Evolutionary conservation across 2,113 vertebrate genomes (phyloP), one percentile per base, ranked within the genome.

Genomic region (Tapirus terrestris): DNA sequence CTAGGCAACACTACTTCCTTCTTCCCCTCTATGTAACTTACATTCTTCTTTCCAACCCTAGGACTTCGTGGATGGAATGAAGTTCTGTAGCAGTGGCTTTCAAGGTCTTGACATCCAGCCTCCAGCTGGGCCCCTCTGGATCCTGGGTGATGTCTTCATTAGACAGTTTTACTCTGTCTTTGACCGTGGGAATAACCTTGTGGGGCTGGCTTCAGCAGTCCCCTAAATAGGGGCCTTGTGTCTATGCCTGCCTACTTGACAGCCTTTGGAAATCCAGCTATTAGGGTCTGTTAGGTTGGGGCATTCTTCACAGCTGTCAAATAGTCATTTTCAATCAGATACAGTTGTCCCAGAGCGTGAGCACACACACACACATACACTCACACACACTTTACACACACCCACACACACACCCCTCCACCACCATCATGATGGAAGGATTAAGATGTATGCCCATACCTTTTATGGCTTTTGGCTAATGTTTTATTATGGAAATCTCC

Each of bases 111-210:
- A 99, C 53, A 96, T 99, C 17, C 18, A 96, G 23, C 98, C 99
- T 58, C 98, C 99, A 0, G 14, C 73, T 0, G 99, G 99, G 0
- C 98, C 99, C 6, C 98, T 99, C 91, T 99, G 99, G 99, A 99
- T 99, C 95, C 76, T 99, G 91, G 99, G 99, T 0, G 99, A 99
- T 0, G 98, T 99, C 91, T 99, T 99, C 89, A 99, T 99, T 72
- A 98, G 99, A 3, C 98, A 98, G 89, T 99, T 99, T 94, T 99
- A 99, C 63, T 88, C 99, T 0, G 99, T 99, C 89, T 99, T 99
- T 13, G 99, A 99, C 87, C 98, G 98, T 5, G 99, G 99, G 0
- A 98, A 99, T 56, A 98, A 99, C 97, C 85, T 36, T 48, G 99
- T 99, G 86, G 99, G 99, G 1, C 20, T 99, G 97, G 99, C 99